phyloP scores from a whole-genome alignment of 2,888 invertebrate species.

The Nomada flava region DNA sequence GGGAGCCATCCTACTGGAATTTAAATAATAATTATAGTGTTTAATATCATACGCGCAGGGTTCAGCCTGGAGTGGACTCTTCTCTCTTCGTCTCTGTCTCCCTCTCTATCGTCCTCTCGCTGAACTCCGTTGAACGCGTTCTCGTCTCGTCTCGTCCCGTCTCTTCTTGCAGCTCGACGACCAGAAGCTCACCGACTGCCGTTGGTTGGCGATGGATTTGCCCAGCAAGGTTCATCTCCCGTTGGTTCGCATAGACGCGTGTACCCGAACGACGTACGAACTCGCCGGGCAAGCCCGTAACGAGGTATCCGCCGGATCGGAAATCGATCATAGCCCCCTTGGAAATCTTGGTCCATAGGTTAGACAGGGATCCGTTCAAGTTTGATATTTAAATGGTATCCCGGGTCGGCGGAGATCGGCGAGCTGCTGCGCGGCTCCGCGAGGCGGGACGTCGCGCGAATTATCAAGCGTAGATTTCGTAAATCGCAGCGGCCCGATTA shows the following conservation, averaged over 20 bases:
- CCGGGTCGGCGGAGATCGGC: slow-evolving; percentile 64
- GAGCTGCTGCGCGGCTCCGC: neutral
- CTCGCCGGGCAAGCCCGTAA: slow-evolving; percentile 64
- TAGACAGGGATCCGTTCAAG: slow-evolving; percentile 40
- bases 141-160: slow-evolving; percentile 43
- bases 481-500: neutral
- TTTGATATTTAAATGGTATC: slow-evolving; percentile 66
- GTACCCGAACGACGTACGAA: slow-evolving; percentile 58
- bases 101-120: slow-evolving; percentile 23
- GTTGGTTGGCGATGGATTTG: slow-evolving; percentile 52
- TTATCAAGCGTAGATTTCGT: slow-evolving; percentile 10
- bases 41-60: slow-evolving; percentile 81
- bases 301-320: slow-evolving; percentile 71
- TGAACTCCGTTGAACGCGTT: neutral
- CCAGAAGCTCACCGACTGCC: slow-evolving; percentile 66
- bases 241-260: slow-evolving; percentile 58
- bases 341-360: slow-evolving; percentile 23
- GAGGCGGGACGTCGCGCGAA: too few species aligned
- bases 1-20: slow-evolving; percentile 84
- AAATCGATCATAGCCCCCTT: slow-evolving; percentile 66
- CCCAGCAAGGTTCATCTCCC: slow-evolving; percentile 63
- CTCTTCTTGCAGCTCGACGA: slow-evolving; percentile 64
- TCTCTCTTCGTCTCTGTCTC: slow-evolving; percentile 33
- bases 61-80: slow-evolving; percentile 60
- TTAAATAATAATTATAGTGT: slow-evolving; percentile 84